These are phyloP conservation scores for Spodoptera picta DNA, from an alignment of 2,888 invertebrate genomes.

Conservation along the genomic window DNA sequence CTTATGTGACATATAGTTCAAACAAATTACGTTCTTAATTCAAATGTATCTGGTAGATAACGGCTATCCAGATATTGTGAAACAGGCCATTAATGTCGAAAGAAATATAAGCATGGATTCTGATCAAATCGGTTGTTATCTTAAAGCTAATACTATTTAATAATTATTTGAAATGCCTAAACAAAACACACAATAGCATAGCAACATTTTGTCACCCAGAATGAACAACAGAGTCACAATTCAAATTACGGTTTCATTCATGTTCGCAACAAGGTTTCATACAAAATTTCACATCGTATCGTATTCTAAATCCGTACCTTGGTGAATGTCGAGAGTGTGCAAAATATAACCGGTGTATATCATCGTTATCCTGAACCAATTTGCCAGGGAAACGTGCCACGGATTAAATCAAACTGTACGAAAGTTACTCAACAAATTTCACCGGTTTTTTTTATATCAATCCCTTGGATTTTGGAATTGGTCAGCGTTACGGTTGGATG, in stretches of 20 bases:
- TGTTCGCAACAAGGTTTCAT: constrained; percentile 8
- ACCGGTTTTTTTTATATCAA: constrained; percentile 52
- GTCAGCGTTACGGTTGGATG: constrained; percentile 46
- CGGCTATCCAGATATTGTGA: too few relatives aligned
- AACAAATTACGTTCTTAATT: too few relatives aligned
- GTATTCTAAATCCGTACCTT: constrained; percentile 33
- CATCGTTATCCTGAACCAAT: constrained; percentile 69
- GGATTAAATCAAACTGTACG: constrained; percentile 62
- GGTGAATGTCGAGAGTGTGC: constrained; percentile 52
- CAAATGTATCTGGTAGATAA: too few relatives aligned
- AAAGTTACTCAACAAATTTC: constrained; percentile 58
- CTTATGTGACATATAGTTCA: too few relatives aligned
- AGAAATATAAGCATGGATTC: too few relatives aligned
- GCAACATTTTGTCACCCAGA: too few relatives aligned
- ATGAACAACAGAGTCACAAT: too few relatives aligned
- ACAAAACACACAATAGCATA: too few relatives aligned
- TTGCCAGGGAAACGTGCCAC: constrained; percentile 61
- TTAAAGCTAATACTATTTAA: too few relatives aligned
- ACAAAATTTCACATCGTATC: constrained; percentile 14
- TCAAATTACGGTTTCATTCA: constrained; percentile 22
- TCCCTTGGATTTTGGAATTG: constrained; percentile 53
- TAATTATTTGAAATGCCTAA: too few relatives aligned
- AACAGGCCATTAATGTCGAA: too few relatives aligned
- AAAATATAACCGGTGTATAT: constrained; percentile 63
- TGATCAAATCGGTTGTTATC: too few relatives aligned